Percentiles rank a stretch among this genome's conserved stretches.
phyloP scores from a whole-genome alignment of 2,113 vertebrate species.

The Macrotus californicus region DNA sequence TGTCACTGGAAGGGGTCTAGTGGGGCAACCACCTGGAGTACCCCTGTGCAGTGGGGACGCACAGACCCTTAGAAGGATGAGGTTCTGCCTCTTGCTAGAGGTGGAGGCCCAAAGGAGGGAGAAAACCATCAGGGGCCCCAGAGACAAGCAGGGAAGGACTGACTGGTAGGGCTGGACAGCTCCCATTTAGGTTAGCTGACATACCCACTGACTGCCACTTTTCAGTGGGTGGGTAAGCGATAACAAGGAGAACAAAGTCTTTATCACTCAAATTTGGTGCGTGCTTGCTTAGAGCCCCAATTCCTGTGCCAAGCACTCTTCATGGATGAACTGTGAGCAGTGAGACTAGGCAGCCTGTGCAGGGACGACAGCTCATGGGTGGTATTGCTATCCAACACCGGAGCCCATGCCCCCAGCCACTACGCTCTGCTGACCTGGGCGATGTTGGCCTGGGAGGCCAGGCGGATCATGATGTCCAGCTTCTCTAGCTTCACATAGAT shows the following conservation, averaged over 20 bases:
- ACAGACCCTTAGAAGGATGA: background rate
- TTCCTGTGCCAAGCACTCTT: background rate
- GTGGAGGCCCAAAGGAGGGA: background rate
- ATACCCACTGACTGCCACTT: background rate
- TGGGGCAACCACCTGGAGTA: background rate
- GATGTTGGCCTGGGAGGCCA: slow-evolving; percentile 98
- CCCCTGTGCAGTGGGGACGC: background rate
- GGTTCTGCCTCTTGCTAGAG: background rate
- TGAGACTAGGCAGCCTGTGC: background rate
- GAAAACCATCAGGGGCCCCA: background rate
- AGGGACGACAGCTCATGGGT: background rate
- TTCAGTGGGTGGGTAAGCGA: background rate
- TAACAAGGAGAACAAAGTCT: background rate
- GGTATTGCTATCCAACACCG: background rate
- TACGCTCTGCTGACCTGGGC: slow-evolving; percentile 86
- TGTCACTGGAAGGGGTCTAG: background rate
- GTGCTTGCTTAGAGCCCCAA: background rate
- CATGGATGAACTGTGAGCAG: background rate
- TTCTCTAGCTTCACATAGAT: slow-evolving; percentile 99
- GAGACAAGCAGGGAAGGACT: background rate
- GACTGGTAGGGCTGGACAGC: background rate
- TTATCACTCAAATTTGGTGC: background rate
- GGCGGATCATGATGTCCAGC: slow-evolving; percentile 98
- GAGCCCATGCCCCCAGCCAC: background rate
- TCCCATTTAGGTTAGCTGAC: background rate